Percentiles rank a stretch among this genome's conserved stretches.
phyloP scores from a whole-genome alignment of 2,888 invertebrate species.

The Leptinotarsa tumamoca region DNA sequence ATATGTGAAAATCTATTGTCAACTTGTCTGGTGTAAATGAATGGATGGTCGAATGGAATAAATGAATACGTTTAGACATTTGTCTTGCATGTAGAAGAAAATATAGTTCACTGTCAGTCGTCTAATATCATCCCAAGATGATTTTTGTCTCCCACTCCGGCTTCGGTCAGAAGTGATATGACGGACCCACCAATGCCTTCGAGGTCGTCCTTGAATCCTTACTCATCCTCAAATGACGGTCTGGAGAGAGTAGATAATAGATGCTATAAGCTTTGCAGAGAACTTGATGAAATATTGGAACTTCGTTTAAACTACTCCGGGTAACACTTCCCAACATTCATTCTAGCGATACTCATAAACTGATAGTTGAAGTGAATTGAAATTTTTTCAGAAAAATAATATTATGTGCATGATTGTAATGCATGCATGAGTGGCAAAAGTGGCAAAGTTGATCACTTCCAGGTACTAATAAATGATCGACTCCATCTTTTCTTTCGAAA shows the following conservation, averaged over 20 bases:
- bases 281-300: conserved; percentile 15
- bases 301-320: neutral
- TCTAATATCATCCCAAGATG: neutral
- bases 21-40: no score
- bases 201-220: neutral
- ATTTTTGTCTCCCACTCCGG: neutral
- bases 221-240: conserved; percentile 17
- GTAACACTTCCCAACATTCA: neutral
- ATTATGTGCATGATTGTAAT: no score
- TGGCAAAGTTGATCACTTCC: no score
- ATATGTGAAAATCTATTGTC: no score
- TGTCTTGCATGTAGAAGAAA: neutral
- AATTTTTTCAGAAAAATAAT: no score
- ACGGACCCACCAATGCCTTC: neutral
- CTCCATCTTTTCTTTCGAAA: no score
- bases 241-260: conserved; percentile 17
- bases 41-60: no score
- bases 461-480: no score
- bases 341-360: neutral
- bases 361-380: neutral
- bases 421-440: no score
- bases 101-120: neutral
- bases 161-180: neutral
- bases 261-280: conserved; percentile 17
- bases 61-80: no score